Evolutionary conservation across 1,140 invertebrate genomes (phyloP).

Genomic region (Pseudomyrmex concolor): DNA sequence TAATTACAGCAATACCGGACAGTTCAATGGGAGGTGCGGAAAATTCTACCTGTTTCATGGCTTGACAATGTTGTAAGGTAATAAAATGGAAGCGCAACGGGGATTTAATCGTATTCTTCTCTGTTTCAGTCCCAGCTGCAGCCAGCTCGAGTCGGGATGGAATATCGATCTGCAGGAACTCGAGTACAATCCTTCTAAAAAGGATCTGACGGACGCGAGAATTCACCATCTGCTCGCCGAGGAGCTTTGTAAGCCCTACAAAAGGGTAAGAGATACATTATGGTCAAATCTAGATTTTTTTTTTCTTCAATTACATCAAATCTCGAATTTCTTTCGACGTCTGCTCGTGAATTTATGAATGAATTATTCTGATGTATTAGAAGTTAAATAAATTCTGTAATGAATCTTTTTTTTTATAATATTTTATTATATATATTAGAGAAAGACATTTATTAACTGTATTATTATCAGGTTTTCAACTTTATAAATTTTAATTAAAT

Average conservation of each 20-base stretch:
- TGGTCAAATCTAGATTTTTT: slow-evolving; percentile 3
- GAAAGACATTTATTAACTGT: background rate
- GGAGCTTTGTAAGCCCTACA: slow-evolving; percentile 94
- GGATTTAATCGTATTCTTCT: slow-evolving; percentile 36
- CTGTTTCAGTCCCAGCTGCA: slow-evolving; percentile 90
- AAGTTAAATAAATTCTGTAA: background rate
- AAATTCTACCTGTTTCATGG: background rate
- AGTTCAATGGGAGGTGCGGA: slow-evolving; percentile 91
- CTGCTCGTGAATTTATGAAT: slow-evolving; percentile 10
- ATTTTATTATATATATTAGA: background rate
- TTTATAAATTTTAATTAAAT: background rate
- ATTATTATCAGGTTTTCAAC: background rate
- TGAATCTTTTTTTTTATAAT: no score
- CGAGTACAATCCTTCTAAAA: slow-evolving; percentile 95
- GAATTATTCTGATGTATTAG: slow-evolving; percentile 2
- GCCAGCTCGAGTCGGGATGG: slow-evolving; percentile 92
- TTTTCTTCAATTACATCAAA: background rate
- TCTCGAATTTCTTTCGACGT: background rate
- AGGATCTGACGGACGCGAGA: slow-evolving; percentile 95
- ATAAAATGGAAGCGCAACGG: slow-evolving; percentile 12
- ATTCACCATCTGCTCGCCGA: slow-evolving; percentile 97
- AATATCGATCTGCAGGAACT: slow-evolving; percentile 97
- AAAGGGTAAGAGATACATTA: slow-evolving; percentile 88
- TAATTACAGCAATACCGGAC: slow-evolving; percentile 91
- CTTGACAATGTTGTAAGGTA: slow-evolving; percentile 3